Evolutionary conservation across 2,888 invertebrate genomes (phyloP), one percentile per base, ranked within the genome.

Genomic region (Tenthredo scrophulariae): DNA sequence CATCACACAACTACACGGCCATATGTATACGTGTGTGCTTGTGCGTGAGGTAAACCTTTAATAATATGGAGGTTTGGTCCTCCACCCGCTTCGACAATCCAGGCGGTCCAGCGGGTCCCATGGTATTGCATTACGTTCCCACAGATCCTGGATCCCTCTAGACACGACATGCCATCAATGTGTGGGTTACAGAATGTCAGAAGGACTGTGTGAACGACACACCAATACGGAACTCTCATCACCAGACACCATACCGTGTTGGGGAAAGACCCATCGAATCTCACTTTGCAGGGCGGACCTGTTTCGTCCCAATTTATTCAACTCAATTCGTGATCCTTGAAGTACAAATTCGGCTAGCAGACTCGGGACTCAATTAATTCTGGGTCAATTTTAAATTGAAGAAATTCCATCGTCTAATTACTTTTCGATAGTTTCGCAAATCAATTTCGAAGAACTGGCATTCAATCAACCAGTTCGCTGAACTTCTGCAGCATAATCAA

Each of bases 71-170:
- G 87, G 86, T 88, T 91, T 91, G 90, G 89, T 89, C 92, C 91
- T 92, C 91, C 89, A 90, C 90, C 89, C 89, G 90, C 89, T 88
- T 90, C 92, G 92, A 92, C 91, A 91, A 91, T 89, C 86, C 88
- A 84, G 88, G 86, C 87, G 86, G 86, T 87, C 84, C 85, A 84
- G 84, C 70, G 72, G 83, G 62, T 91, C 91, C 89, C 91, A 91
- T 91, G 92, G 92, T 91, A 90, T 91, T 91, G 91, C 91, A 90
- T 91, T 91, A 91, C 91, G 91, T 91, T 91, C 91, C 91, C 91
- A 91, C 91, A 91, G 91, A 83, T 67, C 83, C 83, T 80, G 80
- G 72, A 74, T 40, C 72, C 72, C 62, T 62, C 9, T 9, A 26
- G 62, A 22, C 22, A 62, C 62, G 62, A 10, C 13, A 26, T 62